Base-by-base conservation (phyloP, 2,888 invertebrate species). In the Gymnoscelis rufifasciata region DNA sequence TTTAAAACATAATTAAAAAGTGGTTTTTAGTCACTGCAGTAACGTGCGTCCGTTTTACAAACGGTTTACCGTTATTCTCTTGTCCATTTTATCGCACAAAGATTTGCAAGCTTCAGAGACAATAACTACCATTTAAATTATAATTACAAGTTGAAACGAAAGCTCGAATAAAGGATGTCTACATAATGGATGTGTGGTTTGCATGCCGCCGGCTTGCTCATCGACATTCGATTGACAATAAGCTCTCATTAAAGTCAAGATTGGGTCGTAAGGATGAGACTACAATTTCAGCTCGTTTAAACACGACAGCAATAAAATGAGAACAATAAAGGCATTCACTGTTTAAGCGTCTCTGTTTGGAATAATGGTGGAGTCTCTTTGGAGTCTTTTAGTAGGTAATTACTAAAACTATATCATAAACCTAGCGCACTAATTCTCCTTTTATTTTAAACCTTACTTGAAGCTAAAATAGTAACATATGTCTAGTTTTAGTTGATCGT, bases 171-270 rank as follows among this genome's bases (percentile, higher is more conserved):
- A 39, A 46, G 38, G 41, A 15, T 40, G 45, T 59, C 65, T 62
- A 62, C 62, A 69, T 68, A 66, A 54, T 54, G 55, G 45, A 49
- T 41, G 49, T 29, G 39, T 50, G 47, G 52, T 70, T 66, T 68
- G 68, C 59, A 67, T 63, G 60, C 61, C 46, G 59, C 56, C 56
- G 57, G 54, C 55, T 52, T 42, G 53, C 54, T 52, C 60, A 59
- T 50, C 64, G 78, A 74, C 77, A 74, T 60, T 37, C 61, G 76
- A 78, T 78, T 80, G 80, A 80, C 80, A 82, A 78, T 68, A 65
- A 72, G 68, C 60, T 68, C 75, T 80, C 81, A 83, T 83, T 83
- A 67, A n/a, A 62, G 61, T 62, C 59, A 57, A 56, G 36, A 15
- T 36, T 40, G 23, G 36, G 43, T 43, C 30, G 24, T 27, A 49